Evolutionary conservation across 1,140 invertebrate genomes (phyloP), one percentile per base, ranked within the genome.

Genomic region (Yoshiicerus persimilis): DNA sequence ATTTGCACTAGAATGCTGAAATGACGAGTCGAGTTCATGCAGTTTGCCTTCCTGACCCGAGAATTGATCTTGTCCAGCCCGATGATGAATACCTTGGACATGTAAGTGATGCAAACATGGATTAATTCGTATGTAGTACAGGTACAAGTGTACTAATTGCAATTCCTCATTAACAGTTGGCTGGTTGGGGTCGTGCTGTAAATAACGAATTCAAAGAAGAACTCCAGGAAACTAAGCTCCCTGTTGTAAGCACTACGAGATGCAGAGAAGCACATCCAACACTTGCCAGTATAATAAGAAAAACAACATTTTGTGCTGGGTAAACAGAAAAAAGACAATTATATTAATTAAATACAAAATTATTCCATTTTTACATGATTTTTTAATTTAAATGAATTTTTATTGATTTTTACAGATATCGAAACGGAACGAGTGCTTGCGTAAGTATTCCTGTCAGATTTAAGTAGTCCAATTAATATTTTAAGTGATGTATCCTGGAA

Each of bases 291-390:
- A 39, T 89, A 23, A 34, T 83, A 23, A 64, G 47, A n/a, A 16
- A 16, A 0, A 36, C 66, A n/a, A 80, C 85, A 3, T 89, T 89
- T 64, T 89, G 88, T 83, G 88, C 88, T 11, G 88, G 88, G 47
- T 56, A 56, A 56, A 4, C n/a, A 56, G 1, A n/a, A n/a, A n/a
- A 16, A 20, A 47, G n/a, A n/a, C n/a, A n/a, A n/a, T n/a, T n/a
- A n/a, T n/a, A n/a, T n/a, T n/a, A n/a, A n/a, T n/a, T n/a, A n/a
- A n/a, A n/a, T n/a, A n/a, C n/a, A n/a, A n/a, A n/a, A n/a, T n/a
- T n/a, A n/a, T n/a, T n/a, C n/a, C n/a, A n/a, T n/a, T n/a, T n/a
- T n/a, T n/a, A n/a, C n/a, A 47, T 41, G 16, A 41, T 41, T 41
- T 41, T 11, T 41, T 1, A 9, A 9, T 13, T 41, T 8, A 11